Base-by-base conservation (phyloP, 2,888 invertebrate species). In the Drosophila lacicola region DNA sequence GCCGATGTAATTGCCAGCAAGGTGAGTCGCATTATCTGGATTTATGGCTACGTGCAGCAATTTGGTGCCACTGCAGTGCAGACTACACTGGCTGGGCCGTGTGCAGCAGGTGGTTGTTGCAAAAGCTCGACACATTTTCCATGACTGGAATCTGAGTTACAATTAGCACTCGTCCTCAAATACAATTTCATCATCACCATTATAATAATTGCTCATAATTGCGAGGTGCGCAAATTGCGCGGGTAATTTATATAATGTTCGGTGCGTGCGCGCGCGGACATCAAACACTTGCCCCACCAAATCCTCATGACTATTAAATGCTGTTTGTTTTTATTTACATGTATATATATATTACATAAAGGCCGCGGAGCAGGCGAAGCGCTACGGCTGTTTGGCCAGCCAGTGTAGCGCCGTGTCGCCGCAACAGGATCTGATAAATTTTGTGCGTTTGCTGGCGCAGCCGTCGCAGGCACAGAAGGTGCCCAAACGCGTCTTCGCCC, bases 1-100 rank as follows among this genome's bases (percentile, higher is more conserved):
- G 96, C 97, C 64, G 96, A 97, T 93, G 95, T 97, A 80, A 95
- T 98, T 88, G 95, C 96, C 72, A 95, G 95, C 81, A 96, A 96
- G 95, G 97, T 97, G 94, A 94, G 94, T 93, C n/a, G 13, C 33
- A 37, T 39, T 56, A 54, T 49, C 25, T 25, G 6, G 88, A 83
- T 88, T 86, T 88, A 88, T 83, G 72, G 49, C 53, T 55, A 53
- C 44, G 58, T 60, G 60, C 84, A 36, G 68, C 88, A 81, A 75
- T 84, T 81, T 70, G 82, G 55, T 78, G 60, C 66, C 45, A 46
- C 44, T 37, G 53, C 25, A 25, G 11, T 33, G 29, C 29, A 29
- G 8, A 29, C 2, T 8, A 8, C 29, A 29, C 2, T 29, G 2
- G 29, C 29, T 8, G 8, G 29, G 8, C 8, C 2, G 8, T 29